Evolutionary conservation across 2,113 vertebrate genomes (phyloP), one percentile per base, ranked within the genome.

Genomic region (Rhinopomastus cyanomelas): DNA sequence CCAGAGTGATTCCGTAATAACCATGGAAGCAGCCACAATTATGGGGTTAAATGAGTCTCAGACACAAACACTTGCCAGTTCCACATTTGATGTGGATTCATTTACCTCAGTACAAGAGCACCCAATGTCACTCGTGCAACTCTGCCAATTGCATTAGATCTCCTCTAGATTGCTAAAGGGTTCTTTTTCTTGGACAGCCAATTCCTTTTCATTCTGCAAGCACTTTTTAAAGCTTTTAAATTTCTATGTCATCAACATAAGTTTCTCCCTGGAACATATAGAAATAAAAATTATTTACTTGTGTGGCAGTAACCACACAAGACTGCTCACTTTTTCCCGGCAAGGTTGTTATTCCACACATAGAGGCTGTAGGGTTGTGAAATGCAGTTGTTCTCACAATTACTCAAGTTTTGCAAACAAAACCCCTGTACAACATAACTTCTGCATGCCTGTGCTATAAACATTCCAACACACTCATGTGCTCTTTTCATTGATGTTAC

Each of bases 401-500:
- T 21, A 12, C 20, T 55, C 12, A 11, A 9, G 26, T 20, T 75
- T 21, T 75, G 16, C 21, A 73, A 9, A 36, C 8, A 26, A 75
- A 72, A 64, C 29, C 44, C 60, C 22, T 3, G 23, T 17, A 2
- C 48, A 52, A 0, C 48, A 16, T 23, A 18, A 46, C 36, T 8
- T 32, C 27, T 74, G 30, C 12, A 10, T 2, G 5, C 21, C 61
- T 51, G 56, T 21, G 34, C 30, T 34, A 19, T 5, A 15, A 19
- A 12, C 3, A 13, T 42, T 49, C 67, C 42, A 59, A 18, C 32
- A 53, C 12, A 34, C 2, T 17, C 4, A 0, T 1, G 25, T 15
- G 13, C 25, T 64, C 19, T 49, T 59, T 19, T 68, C 39, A 36
- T 0, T 20, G 16, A 21, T 13, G 2, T 21, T 3, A 20, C 21